Base-by-base conservation (phyloP, 2,113 vertebrate species). In the Caranx ignobilis region DNA sequence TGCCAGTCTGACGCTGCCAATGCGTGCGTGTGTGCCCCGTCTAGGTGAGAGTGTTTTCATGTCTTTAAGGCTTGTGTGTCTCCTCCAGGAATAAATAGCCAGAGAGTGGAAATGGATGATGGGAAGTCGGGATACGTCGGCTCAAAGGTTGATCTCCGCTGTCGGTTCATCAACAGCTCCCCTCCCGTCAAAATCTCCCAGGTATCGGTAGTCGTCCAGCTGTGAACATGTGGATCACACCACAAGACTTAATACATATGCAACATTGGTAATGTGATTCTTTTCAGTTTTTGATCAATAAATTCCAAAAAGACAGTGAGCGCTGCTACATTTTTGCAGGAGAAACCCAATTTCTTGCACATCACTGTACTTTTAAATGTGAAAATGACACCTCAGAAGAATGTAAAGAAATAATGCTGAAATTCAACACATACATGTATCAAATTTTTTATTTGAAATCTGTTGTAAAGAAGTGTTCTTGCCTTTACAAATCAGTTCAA, bases 131-230 rank as follows among this genome's bases (percentile, higher is more conserved):
- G 97, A 2, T 97, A 96, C 78, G 94, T 97, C 0, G 97, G 97
- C 71, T 95, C 96, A 0, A 96, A 97, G 1, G 96, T 98, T 86
- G 95, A 97, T 72, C 96, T 99, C 31, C 96, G 96, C 82, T 99
- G 98, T 87, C 95, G 93, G 70, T 97, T 99, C 82, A 92, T 96
- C 90, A 99, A 97, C 93, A 97, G 95, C 0, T 93, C 95, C 67
- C 96, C 96, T 11, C 94, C 85, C 0, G 97, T 99, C 89, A 99
- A 97, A 95, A 98, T 99, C 93, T 99, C 98, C 0, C 98, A 99
- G 94, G 97, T 99, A 91, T 52, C 65, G 1, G 26, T 13, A 35
- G 4, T 34, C 16, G 10, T 52, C 45, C 18, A 35, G 6, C 7
- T 61, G 39, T 61, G 39, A 59, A 21, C 10, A 18, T 0, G 5